These are phyloP conservation scores for Cassiopea andromeda DNA, from an alignment of 30 jellyfish, hydroid and myxozoan genomes.

Conservation along the genomic window DNA sequence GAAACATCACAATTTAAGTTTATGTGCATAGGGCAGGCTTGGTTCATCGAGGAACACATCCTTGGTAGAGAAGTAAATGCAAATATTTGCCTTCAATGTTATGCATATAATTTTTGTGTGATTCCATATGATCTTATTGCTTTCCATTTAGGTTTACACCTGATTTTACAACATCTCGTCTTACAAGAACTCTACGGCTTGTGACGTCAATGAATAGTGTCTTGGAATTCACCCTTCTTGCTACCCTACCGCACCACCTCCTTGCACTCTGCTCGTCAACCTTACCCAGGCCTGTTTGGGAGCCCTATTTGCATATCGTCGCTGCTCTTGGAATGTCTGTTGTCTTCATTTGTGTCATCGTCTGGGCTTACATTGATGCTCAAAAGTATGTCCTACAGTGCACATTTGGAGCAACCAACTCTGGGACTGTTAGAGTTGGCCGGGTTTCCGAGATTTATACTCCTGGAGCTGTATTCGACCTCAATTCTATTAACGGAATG, in stretches of 20 bases:
- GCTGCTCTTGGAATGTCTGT: constrained; percentile 93
- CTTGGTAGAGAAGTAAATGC: no score
- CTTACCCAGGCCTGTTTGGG: constrained; percentile 97
- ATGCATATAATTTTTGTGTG: no score
- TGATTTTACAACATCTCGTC: constrained; percentile 97
- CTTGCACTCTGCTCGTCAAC: constrained; percentile 96
- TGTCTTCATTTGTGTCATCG: constrained; percentile 80
- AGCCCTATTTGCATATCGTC: constrained; percentile 91
- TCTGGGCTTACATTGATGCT: constrained; percentile 97
- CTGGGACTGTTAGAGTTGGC: constrained; percentile 68
- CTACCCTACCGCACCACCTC: constrained; percentile 97
- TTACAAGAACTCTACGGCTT: constrained; percentile 79
- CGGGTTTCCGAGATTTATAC: constrained; percentile 81
- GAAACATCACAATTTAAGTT: no score
- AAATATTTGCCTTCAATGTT: no score
- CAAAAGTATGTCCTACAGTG: constrained; percentile 98
- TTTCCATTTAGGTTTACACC: constrained; percentile 83
- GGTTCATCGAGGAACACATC: no score
- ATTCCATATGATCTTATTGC: neutral
- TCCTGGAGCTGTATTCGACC: constrained; percentile 87
- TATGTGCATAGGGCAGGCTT: no score
- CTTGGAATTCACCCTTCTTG: constrained; percentile 91
- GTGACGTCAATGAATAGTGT: constrained; percentile 89
- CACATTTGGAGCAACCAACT: constrained; percentile 86
- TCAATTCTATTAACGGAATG: constrained; percentile 78